These are phyloP conservation scores for Ochropacha duplaris DNA, from an alignment of 2,888 invertebrate species.

Conservation along the genomic window DNA sequence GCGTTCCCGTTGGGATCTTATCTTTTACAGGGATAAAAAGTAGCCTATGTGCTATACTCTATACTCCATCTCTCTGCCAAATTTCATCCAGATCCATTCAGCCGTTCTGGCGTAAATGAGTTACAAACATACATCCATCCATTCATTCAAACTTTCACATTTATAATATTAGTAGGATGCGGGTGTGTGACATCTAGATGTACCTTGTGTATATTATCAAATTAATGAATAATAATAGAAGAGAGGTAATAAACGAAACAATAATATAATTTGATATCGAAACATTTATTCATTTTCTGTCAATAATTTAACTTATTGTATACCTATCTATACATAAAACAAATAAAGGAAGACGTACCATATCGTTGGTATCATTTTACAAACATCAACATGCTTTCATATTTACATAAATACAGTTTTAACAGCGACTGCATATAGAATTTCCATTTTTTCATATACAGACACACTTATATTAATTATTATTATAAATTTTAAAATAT, in stretches of 20 bases:
- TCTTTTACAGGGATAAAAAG: no score
- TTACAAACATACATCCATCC: no score
- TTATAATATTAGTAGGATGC: no score
- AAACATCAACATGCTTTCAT: slow-evolving; percentile 66
- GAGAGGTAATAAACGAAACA: not conserved
- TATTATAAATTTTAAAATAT: not conserved
- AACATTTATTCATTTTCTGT: slow-evolving; percentile 73
- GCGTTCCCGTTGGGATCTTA: no score
- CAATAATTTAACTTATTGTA: slow-evolving; percentile 79
- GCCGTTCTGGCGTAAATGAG: no score
- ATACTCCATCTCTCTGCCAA: no score
- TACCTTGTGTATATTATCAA: no score
- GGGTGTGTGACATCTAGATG: no score
- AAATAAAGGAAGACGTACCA: slow-evolving; percentile 78
- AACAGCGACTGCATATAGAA: slow-evolving; percentile 1
- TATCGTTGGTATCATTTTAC: slow-evolving; percentile 50
- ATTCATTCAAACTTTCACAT: no score
- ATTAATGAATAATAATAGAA: no score
- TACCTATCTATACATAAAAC: slow-evolving; percentile 75
- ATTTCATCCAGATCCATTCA: no score
- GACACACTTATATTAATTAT: not conserved
- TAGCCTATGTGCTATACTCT: no score
- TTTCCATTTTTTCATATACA: not conserved
- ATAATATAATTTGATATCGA: slow-evolving; percentile 50
- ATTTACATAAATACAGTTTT: slow-evolving; percentile 70